A percentile compares a stretch with the other conserved stretches of the same genome.
phyloP scores from a whole-genome alignment of 2,797 vertebrate genomes.

The Enteromius unitaeniatus region DNA sequence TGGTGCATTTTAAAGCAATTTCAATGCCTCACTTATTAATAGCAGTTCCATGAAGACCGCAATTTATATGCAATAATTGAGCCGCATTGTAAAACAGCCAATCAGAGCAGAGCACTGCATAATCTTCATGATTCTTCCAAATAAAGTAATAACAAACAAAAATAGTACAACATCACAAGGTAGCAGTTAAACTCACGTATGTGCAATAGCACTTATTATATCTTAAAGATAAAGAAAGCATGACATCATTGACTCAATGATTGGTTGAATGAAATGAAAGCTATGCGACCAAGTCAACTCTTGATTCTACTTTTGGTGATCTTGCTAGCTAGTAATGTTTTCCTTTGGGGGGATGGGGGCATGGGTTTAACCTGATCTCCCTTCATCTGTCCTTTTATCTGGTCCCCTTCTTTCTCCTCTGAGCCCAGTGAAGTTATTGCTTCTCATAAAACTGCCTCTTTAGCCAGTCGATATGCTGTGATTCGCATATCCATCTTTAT shows the following conservation, averaged over 20 bases:
- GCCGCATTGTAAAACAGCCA: too few species aligned
- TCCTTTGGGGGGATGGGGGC: not conserved
- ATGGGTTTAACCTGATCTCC: not conserved
- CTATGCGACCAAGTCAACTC: not conserved
- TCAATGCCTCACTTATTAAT: too few species aligned
- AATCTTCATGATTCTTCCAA: too few species aligned
- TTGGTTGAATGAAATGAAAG: too few species aligned
- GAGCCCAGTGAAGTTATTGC: constrained; percentile 16
- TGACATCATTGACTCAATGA: too few species aligned
- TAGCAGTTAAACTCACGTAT: not conserved
- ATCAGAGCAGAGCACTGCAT: too few species aligned
- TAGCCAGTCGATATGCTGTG: constrained; percentile 34
- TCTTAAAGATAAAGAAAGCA: not conserved
- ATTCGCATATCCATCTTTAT: constrained; percentile 14
- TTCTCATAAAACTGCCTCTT: constrained; percentile 51
- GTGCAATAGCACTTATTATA: not conserved
- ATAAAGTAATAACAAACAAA: not conserved
- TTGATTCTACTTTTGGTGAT: not conserved
- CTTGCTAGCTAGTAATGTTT: not conserved
- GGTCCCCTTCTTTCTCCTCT: constrained; percentile 6
- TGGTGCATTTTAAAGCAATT: too few species aligned
- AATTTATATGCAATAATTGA: too few species aligned
- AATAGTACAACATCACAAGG: not conserved
- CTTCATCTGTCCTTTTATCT: constrained; percentile 20
- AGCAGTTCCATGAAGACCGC: too few species aligned